Conservation (phyloP, 1,140 invertebrate species). For the Plutomurus gul region DNA sequence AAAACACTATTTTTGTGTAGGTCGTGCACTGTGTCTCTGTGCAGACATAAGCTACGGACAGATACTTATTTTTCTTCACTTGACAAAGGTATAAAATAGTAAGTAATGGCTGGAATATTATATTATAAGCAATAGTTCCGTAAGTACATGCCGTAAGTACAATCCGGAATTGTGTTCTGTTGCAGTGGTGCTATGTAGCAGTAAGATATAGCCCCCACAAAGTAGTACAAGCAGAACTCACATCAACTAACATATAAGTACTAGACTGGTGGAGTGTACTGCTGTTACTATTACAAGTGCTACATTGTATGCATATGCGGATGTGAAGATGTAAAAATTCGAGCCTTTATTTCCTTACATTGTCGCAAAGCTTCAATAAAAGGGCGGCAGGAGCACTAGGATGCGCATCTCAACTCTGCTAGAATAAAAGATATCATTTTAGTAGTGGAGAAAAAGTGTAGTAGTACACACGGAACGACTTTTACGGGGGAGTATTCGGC, state of each 20-base stretch:
- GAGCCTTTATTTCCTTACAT: conserved; percentile 12
- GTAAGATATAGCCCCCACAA: no score
- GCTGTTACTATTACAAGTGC: neutral
- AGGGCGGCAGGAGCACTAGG: neutral
- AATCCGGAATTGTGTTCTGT: no score
- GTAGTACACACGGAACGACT: neutral
- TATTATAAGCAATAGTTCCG: neutral
- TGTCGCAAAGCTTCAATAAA: conserved; percentile 24
- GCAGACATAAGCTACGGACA: no score
- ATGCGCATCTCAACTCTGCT: neutral
- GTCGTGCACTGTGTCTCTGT: no score
- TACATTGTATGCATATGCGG: conserved; percentile 5
- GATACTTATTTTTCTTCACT: no score
- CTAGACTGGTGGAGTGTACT: neutral
- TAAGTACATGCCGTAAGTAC: neutral
- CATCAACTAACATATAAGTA: neutral
- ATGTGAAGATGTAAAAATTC: conserved; percentile 26
- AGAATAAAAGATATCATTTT: conserved; percentile 4
- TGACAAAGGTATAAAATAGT: neutral
- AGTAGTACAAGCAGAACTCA: no score
- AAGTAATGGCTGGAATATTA: neutral
- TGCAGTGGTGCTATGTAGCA: no score
- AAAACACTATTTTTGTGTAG: no score
- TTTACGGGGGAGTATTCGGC: neutral
- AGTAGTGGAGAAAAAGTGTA: neutral